Evolutionary conservation across 1,140 invertebrate genomes (phyloP), one percentile per base, ranked within the genome.

Genomic region (Tetramorium alpestre): DNA sequence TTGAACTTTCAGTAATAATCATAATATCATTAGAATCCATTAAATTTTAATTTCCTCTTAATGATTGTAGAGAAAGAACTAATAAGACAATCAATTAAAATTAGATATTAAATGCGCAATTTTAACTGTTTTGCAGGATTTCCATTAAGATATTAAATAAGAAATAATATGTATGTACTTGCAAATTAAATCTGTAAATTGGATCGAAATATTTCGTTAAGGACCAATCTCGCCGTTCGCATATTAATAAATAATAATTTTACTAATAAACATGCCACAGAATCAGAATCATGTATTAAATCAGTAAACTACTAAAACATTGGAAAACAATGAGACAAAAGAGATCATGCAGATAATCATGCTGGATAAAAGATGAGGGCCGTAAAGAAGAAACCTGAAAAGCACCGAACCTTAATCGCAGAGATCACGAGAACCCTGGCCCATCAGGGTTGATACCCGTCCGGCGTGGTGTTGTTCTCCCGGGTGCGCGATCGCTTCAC

Each of bases 401-500:
- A 91, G 87, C 90, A 91, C 82, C 89, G 91, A 94, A 95, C 94
- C 94, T 95, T 94, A 91, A 88, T 92, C 78, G 89, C 88, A 92
- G 91, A 89, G 88, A 88, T 93, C 91, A 91, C 90, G 91, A 92
- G 93, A 88, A 69, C 65, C 72, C 89, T 85, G 91, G 89, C 73
- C 90, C 88, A 94, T 95, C 92, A 95, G 92, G 94, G 94, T 92
- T 93, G 94, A 93, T 95, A 95, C 91, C 94, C 95, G 88, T 95
- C 94, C 89, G 94, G 92, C 80, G 94, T 94, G 67, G 94, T 94
- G 93, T 94, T 95, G 94, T 96, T 96, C 94, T 96, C 96, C 89
- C 96, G 95, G 90, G 96, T 96, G 90, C 96, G 96, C 91, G 96
- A 96, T 94, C 96, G 95, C 93, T 96, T 96, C 93, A 96, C 96